A percentile compares a stretch with the other conserved stretches of the same genome.
These are phyloP conservation scores for Bibio marci DNA, from an alignment of 2,888 invertebrate species.

Conservation along the genomic window DNA sequence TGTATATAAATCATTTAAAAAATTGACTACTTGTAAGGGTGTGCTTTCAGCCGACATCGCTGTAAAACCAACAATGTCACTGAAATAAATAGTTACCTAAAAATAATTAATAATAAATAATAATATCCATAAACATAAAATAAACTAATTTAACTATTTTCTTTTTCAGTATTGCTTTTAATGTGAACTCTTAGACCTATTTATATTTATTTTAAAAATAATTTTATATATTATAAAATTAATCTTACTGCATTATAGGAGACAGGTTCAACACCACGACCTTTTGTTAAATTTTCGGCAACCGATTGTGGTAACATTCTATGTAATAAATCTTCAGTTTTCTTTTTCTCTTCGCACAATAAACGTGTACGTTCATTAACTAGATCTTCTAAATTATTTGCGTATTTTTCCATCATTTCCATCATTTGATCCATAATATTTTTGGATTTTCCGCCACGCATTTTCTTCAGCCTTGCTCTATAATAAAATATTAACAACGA, in stretches of 20 bases:
- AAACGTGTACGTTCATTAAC: conserved; percentile 81
- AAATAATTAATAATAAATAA: background rate
- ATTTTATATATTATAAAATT: background rate
- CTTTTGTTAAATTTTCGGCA: conserved; percentile 70
- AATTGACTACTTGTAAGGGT: conserved; percentile 86
- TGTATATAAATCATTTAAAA: conserved; percentile 94
- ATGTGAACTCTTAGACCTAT: too few species aligned
- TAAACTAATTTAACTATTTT: too few species aligned
- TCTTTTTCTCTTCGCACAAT: conserved; percentile 80
- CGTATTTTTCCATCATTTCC: conserved; percentile 95
- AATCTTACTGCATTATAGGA: conserved; percentile 64
- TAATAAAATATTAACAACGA: background rate
- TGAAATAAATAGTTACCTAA: conserved; percentile 76
- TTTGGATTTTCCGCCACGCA: conserved; percentile 70
- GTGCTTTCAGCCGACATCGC: conserved; percentile 89
- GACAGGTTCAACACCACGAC: conserved; percentile 83
- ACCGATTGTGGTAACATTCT: conserved; percentile 92
- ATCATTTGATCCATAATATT: conserved; percentile 97
- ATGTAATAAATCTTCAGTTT: conserved; percentile 82
- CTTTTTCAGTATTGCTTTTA: too few species aligned
- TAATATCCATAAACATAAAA: background rate
- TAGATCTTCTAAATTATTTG: conserved; percentile 85
- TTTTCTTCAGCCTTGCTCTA: conserved; percentile 57
- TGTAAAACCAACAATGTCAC: conserved; percentile 94
- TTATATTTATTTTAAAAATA: too few species aligned